Conservation (phyloP, 2,797 vertebrate species). For the Tarsius wallacei region DNA sequence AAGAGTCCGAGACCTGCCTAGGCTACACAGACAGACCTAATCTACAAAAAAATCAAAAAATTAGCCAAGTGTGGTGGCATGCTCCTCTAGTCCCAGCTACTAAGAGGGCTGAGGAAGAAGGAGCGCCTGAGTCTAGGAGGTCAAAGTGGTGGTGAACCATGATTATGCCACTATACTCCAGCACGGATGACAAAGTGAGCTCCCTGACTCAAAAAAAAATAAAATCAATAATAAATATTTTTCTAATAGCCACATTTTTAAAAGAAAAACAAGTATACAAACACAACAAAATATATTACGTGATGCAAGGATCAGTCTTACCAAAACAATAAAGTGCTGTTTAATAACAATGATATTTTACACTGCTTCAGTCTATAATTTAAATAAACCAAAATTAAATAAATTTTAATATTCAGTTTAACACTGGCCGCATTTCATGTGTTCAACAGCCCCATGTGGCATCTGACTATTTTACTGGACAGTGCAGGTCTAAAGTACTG, state of each 20-base stretch:
- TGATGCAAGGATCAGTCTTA: not conserved
- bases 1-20: too few species aligned
- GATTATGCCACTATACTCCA: too few species aligned
- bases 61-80: too few species aligned
- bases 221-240: too few species aligned
- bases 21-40: too few species aligned
- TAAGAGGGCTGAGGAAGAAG: too few species aligned
- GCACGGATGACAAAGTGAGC: too few species aligned
- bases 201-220: too few species aligned
- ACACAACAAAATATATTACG: not conserved
- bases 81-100: too few species aligned
- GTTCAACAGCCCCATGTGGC: not conserved
- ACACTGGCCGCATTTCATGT: not conserved
- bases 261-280: not conserved
- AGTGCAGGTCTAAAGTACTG: not conserved
- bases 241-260: not conserved
- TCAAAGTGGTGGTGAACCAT: too few species aligned
- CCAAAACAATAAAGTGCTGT: not conserved
- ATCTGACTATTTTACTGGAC: not conserved
- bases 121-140: too few species aligned
- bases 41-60: too few species aligned
- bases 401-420: not conserved
- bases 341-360: not conserved
- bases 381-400: constrained; percentile 16
- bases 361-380: not conserved